These are phyloP conservation scores for Cryptoprocta ferox DNA, from an alignment of 2,797 vertebrate genomes.

Conservation along the genomic window DNA sequence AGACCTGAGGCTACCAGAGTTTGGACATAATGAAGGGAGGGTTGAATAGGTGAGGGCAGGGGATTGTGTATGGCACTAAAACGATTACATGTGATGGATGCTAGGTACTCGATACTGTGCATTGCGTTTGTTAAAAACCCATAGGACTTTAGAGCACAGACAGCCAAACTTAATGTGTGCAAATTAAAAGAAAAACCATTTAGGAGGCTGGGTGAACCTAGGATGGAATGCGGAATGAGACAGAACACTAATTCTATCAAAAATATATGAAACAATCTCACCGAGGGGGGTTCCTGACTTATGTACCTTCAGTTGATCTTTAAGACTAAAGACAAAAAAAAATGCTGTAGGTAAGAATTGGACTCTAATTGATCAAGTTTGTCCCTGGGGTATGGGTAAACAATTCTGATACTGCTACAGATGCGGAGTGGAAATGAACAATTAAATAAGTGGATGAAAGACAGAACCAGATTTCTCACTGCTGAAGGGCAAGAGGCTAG, in stretches of 20 bases:
- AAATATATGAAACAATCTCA: not conserved
- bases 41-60: not conserved
- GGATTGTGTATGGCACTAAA: not conserved
- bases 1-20: not conserved
- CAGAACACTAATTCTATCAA: not conserved
- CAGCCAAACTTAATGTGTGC: not conserved
- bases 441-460: not conserved
- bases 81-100: not conserved
- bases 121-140: not conserved
- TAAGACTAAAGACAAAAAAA: conserved; percentile 25
- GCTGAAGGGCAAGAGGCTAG: not conserved
- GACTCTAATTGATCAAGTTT: not conserved
- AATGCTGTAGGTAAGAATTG: not conserved
- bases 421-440: not conserved
- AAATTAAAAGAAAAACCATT: conserved; percentile 3
- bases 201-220: not conserved
- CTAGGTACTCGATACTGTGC: not conserved
- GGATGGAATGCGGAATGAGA: not conserved
- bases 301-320: not conserved
- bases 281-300: not conserved
- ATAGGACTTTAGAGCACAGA: not conserved
- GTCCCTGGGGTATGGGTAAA: not conserved
- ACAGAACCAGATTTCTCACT: not conserved
- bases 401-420: not conserved
- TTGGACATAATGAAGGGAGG: not conserved